Percentiles rank a stretch among this genome's conserved stretches.
Conservation (phyloP, 2,797 vertebrate species). For the Dicrostonyx torquatus region DNA sequence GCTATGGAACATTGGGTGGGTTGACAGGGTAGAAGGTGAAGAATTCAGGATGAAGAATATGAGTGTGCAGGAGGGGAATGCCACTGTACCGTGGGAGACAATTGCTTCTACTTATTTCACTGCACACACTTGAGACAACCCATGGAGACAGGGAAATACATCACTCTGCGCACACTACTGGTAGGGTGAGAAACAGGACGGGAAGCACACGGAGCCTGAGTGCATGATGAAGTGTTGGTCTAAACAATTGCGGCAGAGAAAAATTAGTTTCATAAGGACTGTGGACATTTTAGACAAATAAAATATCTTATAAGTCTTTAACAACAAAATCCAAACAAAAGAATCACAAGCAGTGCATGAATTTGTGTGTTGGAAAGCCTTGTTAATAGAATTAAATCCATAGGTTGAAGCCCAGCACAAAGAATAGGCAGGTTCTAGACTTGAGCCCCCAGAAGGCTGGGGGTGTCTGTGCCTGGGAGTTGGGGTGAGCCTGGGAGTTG, state of each 20-base stretch:
- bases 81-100: not conserved
- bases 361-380: not conserved
- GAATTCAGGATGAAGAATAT: not conserved
- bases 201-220: not conserved
- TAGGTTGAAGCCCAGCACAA: not conserved
- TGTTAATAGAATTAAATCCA: not conserved
- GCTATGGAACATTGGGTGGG: not conserved
- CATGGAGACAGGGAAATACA: not conserved
- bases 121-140: not conserved
- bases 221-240: not conserved
- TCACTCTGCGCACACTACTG: not conserved
- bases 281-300: slow-evolving; percentile 4
- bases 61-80: not conserved
- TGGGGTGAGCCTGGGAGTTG: not conserved
- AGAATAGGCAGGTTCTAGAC: not conserved
- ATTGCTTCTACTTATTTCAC: not conserved
- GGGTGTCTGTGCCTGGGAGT: not conserved
- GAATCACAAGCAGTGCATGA: not conserved
- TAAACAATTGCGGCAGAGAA: not conserved
- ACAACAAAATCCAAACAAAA: not conserved
- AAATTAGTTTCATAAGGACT: not conserved
- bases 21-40: not conserved
- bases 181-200: rapidly evolving
- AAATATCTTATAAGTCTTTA: slow-evolving; percentile 16
- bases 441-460: not conserved